Evolutionary conservation across 2,113 vertebrate species (phyloP).

Genomic region (Paratilapia polleni): DNA sequence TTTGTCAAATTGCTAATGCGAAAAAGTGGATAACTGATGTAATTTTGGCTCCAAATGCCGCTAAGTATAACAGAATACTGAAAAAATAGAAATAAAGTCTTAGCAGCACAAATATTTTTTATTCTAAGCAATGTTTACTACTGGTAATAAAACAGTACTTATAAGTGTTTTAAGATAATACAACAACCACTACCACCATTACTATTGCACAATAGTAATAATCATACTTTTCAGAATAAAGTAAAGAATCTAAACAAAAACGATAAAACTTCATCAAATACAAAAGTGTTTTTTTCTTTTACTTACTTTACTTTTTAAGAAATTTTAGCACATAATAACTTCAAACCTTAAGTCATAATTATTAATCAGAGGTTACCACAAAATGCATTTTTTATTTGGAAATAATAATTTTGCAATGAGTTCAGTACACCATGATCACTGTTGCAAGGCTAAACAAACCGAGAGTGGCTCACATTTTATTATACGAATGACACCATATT

Average conservation of each 20-base stretch:
- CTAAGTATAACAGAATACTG: conserved; percentile 67
- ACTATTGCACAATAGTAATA: not conserved
- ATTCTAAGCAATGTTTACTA: not conserved
- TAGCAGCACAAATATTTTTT: conserved; percentile 55
- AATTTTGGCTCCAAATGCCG: conserved; percentile 83
- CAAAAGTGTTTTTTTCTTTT: not conserved
- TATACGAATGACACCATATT: conserved; percentile 77
- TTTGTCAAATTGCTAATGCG: conserved; percentile 88
- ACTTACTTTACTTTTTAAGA: accelerated
- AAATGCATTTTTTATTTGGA: not conserved
- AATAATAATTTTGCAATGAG: not conserved
- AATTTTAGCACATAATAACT: not conserved
- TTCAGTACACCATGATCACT: conserved; percentile 22
- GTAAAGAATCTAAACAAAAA: not conserved
- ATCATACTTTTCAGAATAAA: not conserved
- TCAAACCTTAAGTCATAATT: not conserved
- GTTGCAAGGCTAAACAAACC: conserved; percentile 55
- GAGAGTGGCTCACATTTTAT: conserved; percentile 67
- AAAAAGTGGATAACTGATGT: conserved; percentile 87
- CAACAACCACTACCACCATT: not conserved
- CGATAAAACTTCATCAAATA: not conserved
- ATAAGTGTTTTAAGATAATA: not conserved
- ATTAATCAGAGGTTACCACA: not conserved
- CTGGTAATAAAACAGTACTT: conserved; percentile 5
- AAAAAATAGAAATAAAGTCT: conserved; percentile 57